phyloP scores from a whole-genome alignment of 2,113 vertebrate genomes.

The Chamaetylas fuelleborni region DNA sequence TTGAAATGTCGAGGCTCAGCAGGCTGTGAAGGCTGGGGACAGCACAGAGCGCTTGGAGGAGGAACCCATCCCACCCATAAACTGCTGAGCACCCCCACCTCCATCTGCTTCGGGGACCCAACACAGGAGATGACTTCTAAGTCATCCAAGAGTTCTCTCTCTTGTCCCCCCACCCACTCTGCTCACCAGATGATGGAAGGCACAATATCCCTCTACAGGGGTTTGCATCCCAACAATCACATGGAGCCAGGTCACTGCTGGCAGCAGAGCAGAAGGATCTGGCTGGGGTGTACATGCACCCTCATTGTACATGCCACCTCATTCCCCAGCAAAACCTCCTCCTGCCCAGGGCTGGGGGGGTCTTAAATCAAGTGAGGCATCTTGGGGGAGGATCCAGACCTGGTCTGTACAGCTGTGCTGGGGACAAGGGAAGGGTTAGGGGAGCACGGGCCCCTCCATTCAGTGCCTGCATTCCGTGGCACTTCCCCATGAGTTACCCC shows the following conservation, averaged over 20 bases:
- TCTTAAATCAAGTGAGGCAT: not conserved
- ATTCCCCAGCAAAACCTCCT: not conserved
- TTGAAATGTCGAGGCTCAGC: not conserved
- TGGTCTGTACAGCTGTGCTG: not conserved
- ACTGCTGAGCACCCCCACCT: not conserved
- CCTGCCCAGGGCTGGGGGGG: not conserved
- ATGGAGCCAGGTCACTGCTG: accelerated
- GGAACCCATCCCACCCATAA: not conserved
- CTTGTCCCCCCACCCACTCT: not conserved
- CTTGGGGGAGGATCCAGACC: not conserved
- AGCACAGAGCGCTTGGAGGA: not conserved
- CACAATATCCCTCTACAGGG: accelerated
- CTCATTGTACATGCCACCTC: not conserved
- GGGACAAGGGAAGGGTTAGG: not conserved
- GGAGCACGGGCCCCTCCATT: no score
- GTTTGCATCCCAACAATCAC: not conserved
- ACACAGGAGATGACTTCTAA: not conserved
- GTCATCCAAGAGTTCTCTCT: not conserved
- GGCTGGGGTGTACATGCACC: accelerated
- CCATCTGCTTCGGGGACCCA: not conserved
- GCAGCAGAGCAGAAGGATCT: not conserved
- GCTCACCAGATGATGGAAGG: not conserved
- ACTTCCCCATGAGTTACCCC: no score
- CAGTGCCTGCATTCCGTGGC: not conserved
- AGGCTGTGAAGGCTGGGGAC: not conserved